phyloP scores from a whole-genome alignment of 37 sponge, comb jelly and placozoan species.

The Ephydatia muelleri region DNA sequence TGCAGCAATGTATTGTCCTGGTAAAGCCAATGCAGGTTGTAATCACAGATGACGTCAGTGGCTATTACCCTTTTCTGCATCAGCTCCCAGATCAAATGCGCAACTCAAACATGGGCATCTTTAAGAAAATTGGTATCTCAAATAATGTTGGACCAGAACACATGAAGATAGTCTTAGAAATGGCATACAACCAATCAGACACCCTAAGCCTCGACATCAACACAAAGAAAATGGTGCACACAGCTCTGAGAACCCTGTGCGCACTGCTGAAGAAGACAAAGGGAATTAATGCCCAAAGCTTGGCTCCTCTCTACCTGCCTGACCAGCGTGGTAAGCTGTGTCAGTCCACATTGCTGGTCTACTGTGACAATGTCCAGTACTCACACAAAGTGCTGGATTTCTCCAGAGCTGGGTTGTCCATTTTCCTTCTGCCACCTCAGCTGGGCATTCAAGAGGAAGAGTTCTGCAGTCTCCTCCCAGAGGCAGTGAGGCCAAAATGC shows the following conservation, averaged over 20 bases:
- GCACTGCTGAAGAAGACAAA: background rate
- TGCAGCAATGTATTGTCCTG: constrained; percentile 6
- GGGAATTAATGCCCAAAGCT: background rate
- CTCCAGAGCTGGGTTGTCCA: background rate
- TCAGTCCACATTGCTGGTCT: constrained; percentile 22
- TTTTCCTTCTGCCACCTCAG: background rate
- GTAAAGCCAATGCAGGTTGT: constrained; percentile 50
- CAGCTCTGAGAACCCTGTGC: background rate
- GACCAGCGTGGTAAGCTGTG: background rate
- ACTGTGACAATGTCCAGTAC: constrained; percentile 17
- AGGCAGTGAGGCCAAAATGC: background rate
- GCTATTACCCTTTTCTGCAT: constrained; percentile 47
- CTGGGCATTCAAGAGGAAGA: background rate
- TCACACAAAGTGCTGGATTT: background rate
- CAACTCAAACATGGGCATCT: background rate
- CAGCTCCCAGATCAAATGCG: constrained; percentile 3
- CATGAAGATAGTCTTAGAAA: constrained; percentile 27
- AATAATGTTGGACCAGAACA: constrained; percentile 8
- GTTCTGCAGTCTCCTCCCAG: background rate
- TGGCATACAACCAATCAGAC: constrained; percentile 2
- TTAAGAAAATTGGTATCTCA: constrained; percentile 21
- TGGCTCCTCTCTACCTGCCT: constrained; percentile 39
- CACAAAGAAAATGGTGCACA: constrained; percentile 10
- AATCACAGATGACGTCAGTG: background rate
- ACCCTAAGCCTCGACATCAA: constrained; percentile 14